Evolutionary conservation across 2,888 invertebrate genomes (phyloP), one percentile per base, ranked within the genome.

Genomic region (Macaria notata): DNA sequence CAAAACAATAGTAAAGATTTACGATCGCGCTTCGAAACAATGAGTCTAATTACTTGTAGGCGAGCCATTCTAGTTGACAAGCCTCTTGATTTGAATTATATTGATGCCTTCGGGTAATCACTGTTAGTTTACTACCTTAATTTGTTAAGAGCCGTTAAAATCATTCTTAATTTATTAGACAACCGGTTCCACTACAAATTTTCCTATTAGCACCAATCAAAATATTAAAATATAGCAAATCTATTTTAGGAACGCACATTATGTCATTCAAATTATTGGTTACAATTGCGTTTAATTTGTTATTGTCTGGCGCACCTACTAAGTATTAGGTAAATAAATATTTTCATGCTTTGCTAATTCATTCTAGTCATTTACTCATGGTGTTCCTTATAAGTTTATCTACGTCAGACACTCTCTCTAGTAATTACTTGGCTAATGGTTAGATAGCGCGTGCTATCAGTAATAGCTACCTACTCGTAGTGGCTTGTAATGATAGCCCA

Each of bases 11-110:
- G 68, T 68, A 65, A 74, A 73, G 68, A 73, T 77, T 78, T 75
- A 78, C 69, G 75, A 73, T 77, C 76, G 70, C 66, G 73, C 72
- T 66, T 62, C 68, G 69, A 76, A 74, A 88, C 88, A 87, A 88
- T 86, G 75, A 74, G 72, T 73, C 73, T 85, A 86, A 88, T 88
- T 88, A 75, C 63, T 69, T 63, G 78, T 78, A 77, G 77, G 78
- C 78, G 77, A 73, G 65, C 61, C 62, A 65, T 61, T 64, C 59
- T 47, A 49, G 59, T 62, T 61, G 65, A 62, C 63, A 63, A 64
- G 63, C 51, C 52, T 59, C 51, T 51, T 54, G 59, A 54, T 57
- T 39, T 58, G 43, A 53, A 54, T 46, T 49, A 44, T 49, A 55
- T 45, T 19, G 53, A 49, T 46, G 58, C 54, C 53, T 46, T 48